A percentile compares a stretch with the other conserved stretches of the same genome.
phyloP scores from a whole-genome alignment of 1,140 invertebrate genomes.

The Galendromus occidentalis region DNA sequence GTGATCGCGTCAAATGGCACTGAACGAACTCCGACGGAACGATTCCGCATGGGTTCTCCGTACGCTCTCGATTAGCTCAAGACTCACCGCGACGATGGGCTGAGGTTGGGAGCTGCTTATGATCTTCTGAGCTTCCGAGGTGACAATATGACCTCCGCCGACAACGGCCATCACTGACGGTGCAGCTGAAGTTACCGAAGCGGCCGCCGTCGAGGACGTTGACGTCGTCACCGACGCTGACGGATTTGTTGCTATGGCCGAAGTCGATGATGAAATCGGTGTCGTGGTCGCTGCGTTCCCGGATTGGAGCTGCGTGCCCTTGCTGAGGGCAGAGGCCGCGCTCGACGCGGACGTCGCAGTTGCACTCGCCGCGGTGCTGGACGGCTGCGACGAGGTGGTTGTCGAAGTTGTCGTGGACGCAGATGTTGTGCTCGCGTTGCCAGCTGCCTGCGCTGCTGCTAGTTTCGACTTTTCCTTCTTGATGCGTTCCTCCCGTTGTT shows the following conservation, averaged over 20 bases:
- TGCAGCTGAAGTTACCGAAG: constrained; percentile 15
- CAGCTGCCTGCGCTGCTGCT: constrained; percentile 17
- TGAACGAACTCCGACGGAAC: no score
- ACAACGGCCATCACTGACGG: constrained; percentile 19
- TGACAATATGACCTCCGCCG: not conserved
- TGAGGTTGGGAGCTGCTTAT: not conserved
- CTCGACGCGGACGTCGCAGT: not conserved
- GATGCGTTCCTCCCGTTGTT: constrained; percentile 57
- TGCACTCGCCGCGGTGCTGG: constrained; percentile 3
- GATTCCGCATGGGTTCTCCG: no score
- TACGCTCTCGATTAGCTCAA: constrained; percentile 19
- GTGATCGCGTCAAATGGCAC: no score
- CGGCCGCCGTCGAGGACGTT: not conserved
- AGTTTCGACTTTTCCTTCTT: constrained; percentile 45
- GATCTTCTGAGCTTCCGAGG: not conserved
- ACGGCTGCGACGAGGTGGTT: constrained; percentile 11
- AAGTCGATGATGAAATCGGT: not conserved
- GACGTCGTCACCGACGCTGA: not conserved
- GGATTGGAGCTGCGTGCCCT: not conserved
- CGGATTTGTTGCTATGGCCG: no score
- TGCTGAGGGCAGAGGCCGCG: not conserved
- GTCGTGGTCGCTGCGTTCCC: constrained; percentile 16
- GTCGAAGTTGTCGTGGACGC: constrained; percentile 25
- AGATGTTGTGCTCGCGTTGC: constrained; percentile 28
- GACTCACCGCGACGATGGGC: not conserved